Conservation (phyloP, 2,113 vertebrate genomes). For the Gymnorhina tibicen region DNA sequence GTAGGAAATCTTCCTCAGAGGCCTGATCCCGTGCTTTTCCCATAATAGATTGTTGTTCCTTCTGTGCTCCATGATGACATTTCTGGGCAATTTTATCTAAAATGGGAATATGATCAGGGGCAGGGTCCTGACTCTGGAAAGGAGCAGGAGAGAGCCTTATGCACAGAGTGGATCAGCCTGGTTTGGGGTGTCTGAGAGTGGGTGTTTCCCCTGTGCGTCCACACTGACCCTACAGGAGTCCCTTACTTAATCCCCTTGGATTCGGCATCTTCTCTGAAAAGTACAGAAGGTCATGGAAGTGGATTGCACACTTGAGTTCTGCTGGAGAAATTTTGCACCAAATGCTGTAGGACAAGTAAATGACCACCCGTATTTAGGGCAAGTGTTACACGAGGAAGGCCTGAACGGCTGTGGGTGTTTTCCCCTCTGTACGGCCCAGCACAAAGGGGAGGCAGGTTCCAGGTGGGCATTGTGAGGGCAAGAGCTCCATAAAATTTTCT, state of each 20-base stretch:
- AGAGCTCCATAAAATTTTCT: neutral
- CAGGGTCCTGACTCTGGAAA: neutral
- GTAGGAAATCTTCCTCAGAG: neutral
- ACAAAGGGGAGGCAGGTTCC: neutral
- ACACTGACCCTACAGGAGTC: rapidly evolving
- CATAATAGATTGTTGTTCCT: rapidly evolving
- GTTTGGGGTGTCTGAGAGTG: neutral
- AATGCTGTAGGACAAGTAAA: neutral
- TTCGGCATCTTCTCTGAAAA: neutral
- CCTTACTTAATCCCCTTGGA: neutral
- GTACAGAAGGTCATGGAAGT: neutral
- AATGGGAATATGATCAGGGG: neutral
- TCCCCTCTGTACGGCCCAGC: neutral
- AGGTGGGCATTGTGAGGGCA: neutral
- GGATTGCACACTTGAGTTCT: neutral
- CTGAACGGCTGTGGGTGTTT: neutral
- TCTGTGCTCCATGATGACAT: rapidly evolving
- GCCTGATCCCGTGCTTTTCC: neutral
- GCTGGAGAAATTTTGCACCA: neutral
- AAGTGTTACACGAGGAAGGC: neutral
- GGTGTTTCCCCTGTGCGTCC: neutral
- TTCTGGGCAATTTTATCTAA: neutral
- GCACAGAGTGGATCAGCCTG: neutral
- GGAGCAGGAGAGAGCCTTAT: neutral
- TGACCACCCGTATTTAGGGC: neutral